Percentiles rank a stretch among this genome's conserved stretches.
phyloP scores from a whole-genome alignment of 2,888 invertebrate species.

The Sesia bembeciformis region DNA sequence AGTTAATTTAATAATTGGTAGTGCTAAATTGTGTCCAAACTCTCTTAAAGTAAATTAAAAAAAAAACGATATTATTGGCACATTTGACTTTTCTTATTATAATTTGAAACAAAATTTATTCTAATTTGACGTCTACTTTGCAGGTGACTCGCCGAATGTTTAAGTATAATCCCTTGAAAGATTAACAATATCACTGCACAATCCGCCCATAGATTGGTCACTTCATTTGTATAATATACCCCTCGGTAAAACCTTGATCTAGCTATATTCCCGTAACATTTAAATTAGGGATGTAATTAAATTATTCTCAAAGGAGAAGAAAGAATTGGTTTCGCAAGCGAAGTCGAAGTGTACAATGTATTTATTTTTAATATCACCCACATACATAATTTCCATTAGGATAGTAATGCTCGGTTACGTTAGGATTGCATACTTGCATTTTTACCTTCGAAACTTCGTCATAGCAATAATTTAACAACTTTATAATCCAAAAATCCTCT shows the following conservation, averaged over 20 bases:
- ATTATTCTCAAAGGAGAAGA: too few species aligned
- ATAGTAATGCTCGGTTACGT: too few species aligned
- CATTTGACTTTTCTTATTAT: conserved; percentile 22
- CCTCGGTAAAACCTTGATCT: conserved; percentile 23
- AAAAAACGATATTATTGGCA: neutral
- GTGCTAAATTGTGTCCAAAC: conserved; percentile 59
- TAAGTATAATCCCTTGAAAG: conserved; percentile 64
- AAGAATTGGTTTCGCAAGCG: too few species aligned
- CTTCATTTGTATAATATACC: conserved; percentile 24
- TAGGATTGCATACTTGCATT: too few species aligned
- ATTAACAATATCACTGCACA: conserved; percentile 60
- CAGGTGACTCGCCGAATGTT: conserved; percentile 71
- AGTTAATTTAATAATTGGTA: conserved; percentile 41
- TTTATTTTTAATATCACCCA: too few species aligned
- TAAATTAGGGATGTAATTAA: too few species aligned
- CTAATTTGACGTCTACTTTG: conserved; percentile 73
- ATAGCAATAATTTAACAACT: too few species aligned
- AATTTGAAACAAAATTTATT: conserved; percentile 68
- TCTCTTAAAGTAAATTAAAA: conserved; percentile 12
- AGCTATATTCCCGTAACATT: too few species aligned
- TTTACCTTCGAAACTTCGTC: too few species aligned
- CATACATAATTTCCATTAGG: too few species aligned
- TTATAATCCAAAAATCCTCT: too few species aligned
- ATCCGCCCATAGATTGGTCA: conserved; percentile 47
- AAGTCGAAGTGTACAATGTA: too few species aligned